Evolutionary conservation across 2,797 vertebrate species (phyloP), one percentile per base, ranked within the genome.

Genomic region (Catharus ustulatus): DNA sequence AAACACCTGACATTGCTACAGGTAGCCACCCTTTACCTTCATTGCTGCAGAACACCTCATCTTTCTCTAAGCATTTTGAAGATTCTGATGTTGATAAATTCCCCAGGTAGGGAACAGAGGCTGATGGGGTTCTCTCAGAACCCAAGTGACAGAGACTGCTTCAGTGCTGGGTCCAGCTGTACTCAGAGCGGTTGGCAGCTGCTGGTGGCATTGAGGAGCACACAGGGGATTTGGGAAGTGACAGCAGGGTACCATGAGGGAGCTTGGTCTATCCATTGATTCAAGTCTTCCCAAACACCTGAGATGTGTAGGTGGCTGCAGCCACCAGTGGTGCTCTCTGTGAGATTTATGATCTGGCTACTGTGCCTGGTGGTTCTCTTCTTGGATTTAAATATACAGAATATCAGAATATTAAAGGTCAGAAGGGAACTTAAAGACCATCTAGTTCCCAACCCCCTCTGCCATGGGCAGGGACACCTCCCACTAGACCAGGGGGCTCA

Each of bases 191-290:
- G 10, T 3, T 30, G 55, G 10, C n/a, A 29, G 22, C 14, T 71
- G 2, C 54, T 7, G 15, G 23, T 43, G 58, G 22, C 7, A 1
- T 7, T 4, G 14, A 29, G 58, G 23, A 52, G 40, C n/a, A 20
- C 16, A 6, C 0, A 0, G 11, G 4, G 24, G 21, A 4, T 10
- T 67, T 15, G 8, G 45, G 63, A 71, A 45, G 36, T 0, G 0
- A 15, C 27, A 59, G 36, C 18, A 30, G n/a, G 32, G 24, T 7
- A 2, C 38, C 0, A 0, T 12, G 22, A 32, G 40, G 34, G 27
- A 43, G 9, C 27, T 30, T 17, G 17, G 18, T 26, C 54, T 15
- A 0, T 54, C 36, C 3, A 0, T 52, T 63, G 8, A 3, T 51
- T 43, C 13, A 29, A 0, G 16, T 24, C 32, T 57, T 69, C 54